Evolutionary conservation across 2,888 invertebrate species (phyloP), one percentile per base, ranked within the genome.

Genomic region (Eupelmus urozonus): DNA sequence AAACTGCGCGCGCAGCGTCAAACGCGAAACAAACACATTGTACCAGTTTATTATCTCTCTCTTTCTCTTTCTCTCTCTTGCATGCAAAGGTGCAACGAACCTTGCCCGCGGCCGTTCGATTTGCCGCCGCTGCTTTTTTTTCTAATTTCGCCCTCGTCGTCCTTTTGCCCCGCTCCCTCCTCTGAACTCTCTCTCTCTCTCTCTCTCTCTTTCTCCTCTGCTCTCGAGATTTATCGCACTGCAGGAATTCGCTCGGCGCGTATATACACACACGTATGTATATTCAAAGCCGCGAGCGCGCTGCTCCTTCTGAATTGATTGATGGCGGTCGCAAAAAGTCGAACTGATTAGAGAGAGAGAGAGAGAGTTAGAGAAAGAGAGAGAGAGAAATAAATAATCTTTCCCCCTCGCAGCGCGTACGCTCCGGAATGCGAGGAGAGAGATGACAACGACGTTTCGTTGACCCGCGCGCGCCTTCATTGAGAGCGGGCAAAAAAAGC

Each of bases 41-140:
- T 74, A 74, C 73, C 66, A 74, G 66, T 74, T 67, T 67, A 59
- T 75, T 75, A 67, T 60, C 75, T 67, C 18, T 29, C 42, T 42
- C 18, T 57, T 25, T 34, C 66, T 40, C 63, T 67, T 51, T 29
- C 59, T 34, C 55, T 27, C 51, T 60, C 40, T 45, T 34, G 34
- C 60, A 34, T 59, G 62, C 66, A 67, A 78, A 77, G 66, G 77
- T 77, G 77, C 77, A 77, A 77, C 77, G 77, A 77, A 77, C 72
- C 66, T 59, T 59, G 34, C 53, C 57, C 45, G 4, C 13, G n/a
- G n/a, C n/a, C n/a, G n/a, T n/a, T n/a, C n/a, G n/a, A n/a, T n/a
- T n/a, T 1, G 11, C 45, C 42, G 1, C 42, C 42, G 13, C 59
- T 18, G 13, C 42, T 55, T 63, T 55, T 55, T 73, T 65, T 59